Conservation (phyloP, 2,888 invertebrate species). For the Stegana nigrithorax region DNA sequence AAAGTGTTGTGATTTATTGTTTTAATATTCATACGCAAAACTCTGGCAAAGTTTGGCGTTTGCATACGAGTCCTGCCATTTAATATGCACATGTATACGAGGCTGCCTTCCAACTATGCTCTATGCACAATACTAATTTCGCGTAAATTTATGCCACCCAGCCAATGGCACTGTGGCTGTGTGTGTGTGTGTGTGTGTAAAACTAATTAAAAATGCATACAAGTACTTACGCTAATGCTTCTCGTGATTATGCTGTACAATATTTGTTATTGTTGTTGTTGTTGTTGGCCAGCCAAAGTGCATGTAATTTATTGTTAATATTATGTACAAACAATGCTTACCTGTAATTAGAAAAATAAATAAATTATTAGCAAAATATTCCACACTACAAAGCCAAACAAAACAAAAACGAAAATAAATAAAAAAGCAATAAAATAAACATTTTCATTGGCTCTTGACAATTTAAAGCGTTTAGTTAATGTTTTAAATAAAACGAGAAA, state of each 20-base stretch:
- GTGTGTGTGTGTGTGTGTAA: constrained; percentile 13
- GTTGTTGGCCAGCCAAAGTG: constrained; percentile 12
- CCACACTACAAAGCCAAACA: too few species aligned
- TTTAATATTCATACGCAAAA: constrained; percentile 39
- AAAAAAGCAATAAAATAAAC: not conserved
- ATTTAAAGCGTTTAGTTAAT: not conserved
- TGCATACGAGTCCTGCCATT: too few species aligned
- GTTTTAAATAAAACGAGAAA: not conserved
- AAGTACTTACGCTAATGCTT: constrained; percentile 47
- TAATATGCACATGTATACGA: too few species aligned
- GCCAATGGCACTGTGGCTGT: not conserved
- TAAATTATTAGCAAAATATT: constrained; percentile 21
- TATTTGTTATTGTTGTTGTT: constrained; percentile 20
- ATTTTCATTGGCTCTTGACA: not conserved
- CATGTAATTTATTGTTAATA: constrained; percentile 22
- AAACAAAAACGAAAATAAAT: constrained; percentile 17
- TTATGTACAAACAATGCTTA: constrained; percentile 39
- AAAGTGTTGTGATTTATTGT: constrained; percentile 46
- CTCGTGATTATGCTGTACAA: constrained; percentile 22
- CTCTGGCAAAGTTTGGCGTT: too few species aligned
- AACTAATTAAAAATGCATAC: constrained; percentile 55
- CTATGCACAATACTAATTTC: not conserved
- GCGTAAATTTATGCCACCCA: not conserved
- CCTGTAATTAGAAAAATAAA: constrained; percentile 57
- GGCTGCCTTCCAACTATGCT: too few species aligned